A percentile compares a stretch with the other conserved stretches of the same genome.
These are phyloP conservation scores for Carettochelys insculpta DNA, from an alignment of 2,113 vertebrate genomes.

Conservation along the genomic window DNA sequence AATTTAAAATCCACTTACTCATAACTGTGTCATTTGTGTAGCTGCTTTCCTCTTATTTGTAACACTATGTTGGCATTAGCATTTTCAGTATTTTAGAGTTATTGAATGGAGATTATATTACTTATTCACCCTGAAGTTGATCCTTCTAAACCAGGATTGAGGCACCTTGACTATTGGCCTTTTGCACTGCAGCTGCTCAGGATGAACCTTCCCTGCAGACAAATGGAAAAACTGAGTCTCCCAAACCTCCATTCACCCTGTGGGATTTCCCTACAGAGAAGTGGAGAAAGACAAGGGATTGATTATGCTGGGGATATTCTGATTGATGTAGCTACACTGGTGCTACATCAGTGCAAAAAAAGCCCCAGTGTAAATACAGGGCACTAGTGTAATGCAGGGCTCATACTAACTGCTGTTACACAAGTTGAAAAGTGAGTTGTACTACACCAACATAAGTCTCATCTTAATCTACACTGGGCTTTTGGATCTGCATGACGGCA, in stretches of 20 bases:
- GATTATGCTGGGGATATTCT: fast-evolving
- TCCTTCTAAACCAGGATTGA: constrained; percentile 22
- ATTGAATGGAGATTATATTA: constrained; percentile 57
- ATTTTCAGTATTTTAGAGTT: too few species aligned
- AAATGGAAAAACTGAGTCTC: background rate
- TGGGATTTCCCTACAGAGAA: background rate
- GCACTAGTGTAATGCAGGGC: background rate
- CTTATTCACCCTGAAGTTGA: constrained; percentile 36
- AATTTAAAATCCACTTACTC: background rate
- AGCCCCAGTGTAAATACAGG: background rate
- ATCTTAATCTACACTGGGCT: fast-evolving
- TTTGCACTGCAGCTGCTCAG: constrained; percentile 2
- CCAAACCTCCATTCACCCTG: background rate
- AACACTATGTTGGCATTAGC: too few species aligned
- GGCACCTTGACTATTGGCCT: background rate
- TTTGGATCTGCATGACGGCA: background rate
- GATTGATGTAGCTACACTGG: background rate
- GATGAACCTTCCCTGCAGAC: background rate
- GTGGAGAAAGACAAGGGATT: background rate
- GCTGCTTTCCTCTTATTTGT: too few species aligned
- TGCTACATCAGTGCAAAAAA: background rate
- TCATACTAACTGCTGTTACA: background rate
- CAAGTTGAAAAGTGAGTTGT: fast-evolving
- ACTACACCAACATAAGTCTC: background rate
- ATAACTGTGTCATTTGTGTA: background rate